These are phyloP conservation scores for Nephrocerus scutellatus DNA, from an alignment of 2,888 invertebrate genomes.

Conservation along the genomic window DNA sequence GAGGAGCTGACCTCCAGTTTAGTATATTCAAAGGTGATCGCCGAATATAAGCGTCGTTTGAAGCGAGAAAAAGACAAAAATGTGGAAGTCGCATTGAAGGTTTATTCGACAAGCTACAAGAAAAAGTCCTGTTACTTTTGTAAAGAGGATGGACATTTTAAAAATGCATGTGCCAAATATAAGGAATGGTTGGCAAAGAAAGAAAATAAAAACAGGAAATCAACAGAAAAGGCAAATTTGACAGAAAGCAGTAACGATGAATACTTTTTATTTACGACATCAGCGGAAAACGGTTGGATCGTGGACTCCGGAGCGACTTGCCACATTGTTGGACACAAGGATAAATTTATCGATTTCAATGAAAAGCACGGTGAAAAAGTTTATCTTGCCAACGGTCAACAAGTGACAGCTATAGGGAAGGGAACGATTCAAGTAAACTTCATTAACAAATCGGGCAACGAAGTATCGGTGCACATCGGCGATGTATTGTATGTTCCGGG, in stretches of 20 bases:
- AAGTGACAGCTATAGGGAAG: slow-evolving; percentile 12
- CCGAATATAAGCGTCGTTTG: slow-evolving; percentile 15
- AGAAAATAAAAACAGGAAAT: too few relatives aligned
- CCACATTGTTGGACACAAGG: slow-evolving; percentile 14
- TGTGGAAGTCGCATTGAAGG: slow-evolving; percentile 5
- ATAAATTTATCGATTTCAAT: slow-evolving; percentile 13
- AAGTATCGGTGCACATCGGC: neutral
- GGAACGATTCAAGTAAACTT: slow-evolving; percentile 10
- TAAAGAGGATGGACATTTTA: slow-evolving; percentile 14
- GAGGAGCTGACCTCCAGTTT: slow-evolving; percentile 12
- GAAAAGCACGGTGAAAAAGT: slow-evolving; percentile 10
- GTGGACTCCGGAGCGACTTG: slow-evolving; percentile 22
- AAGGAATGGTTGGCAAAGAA: slow-evolving; percentile 14
- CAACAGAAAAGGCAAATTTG: slow-evolving; percentile 13
- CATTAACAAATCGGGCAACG: slow-evolving; percentile 9
- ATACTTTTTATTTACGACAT: slow-evolving; percentile 10
- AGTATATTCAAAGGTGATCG: slow-evolving; percentile 14
- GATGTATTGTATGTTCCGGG: slow-evolving; percentile 19
- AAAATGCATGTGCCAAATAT: slow-evolving; percentile 17
- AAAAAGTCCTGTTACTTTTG: slow-evolving; percentile 19
- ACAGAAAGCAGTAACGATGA: slow-evolving; percentile 6
- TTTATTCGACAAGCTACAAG: too few relatives aligned
- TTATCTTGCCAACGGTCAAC: slow-evolving; percentile 16
- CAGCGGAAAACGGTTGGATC: slow-evolving; percentile 16
- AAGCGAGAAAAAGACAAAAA: neutral